These are phyloP conservation scores for Gobionotothen gibberifrons DNA, from an alignment of 2,797 vertebrate genomes.

Conservation along the genomic window DNA sequence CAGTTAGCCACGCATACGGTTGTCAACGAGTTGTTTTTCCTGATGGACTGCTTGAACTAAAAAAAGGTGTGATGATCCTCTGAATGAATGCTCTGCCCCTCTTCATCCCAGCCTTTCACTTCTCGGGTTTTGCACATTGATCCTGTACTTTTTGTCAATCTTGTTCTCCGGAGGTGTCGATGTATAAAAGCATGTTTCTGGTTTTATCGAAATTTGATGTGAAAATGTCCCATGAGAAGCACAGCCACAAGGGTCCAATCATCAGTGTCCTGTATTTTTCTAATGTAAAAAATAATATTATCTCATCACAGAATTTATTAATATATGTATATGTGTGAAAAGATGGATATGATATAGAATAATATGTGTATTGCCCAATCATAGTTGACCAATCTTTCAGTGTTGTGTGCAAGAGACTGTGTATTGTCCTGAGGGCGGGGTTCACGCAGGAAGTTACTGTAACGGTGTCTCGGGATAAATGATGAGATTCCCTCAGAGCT, in stretches of 20 bases:
- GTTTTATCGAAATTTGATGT: slow-evolving; percentile 77
- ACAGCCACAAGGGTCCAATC: slow-evolving; percentile 82
- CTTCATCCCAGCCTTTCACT: slow-evolving; percentile 48
- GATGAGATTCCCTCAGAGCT: slow-evolving; percentile 32
- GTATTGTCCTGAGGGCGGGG: slow-evolving; percentile 65
- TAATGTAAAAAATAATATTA: slow-evolving; percentile 76
- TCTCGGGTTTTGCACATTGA: slow-evolving; percentile 69
- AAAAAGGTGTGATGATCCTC: slow-evolving; percentile 49
- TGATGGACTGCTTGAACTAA: slow-evolving; percentile 45
- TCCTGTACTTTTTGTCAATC: slow-evolving; percentile 74
- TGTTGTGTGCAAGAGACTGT: slow-evolving; percentile 77
- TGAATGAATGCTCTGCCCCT: slow-evolving; percentile 62
- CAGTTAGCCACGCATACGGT: slow-evolving; percentile 36
- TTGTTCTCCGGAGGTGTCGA: slow-evolving; percentile 76
- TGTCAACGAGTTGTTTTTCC: slow-evolving; percentile 40
- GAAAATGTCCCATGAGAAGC: slow-evolving; percentile 78
- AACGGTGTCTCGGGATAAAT: slow-evolving; percentile 35
- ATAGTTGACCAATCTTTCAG: slow-evolving; percentile 74
- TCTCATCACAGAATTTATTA: slow-evolving; percentile 77
- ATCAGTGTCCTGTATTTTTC: slow-evolving; percentile 87
- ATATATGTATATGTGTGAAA: slow-evolving; percentile 82
- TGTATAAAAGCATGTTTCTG: slow-evolving; percentile 85
- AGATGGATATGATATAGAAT: slow-evolving; percentile 77
- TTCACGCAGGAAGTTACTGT: slow-evolving; percentile 59
- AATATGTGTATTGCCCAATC: slow-evolving; percentile 78